A percentile compares a stretch with the other conserved stretches of the same genome.
Evolutionary conservation across 1,140 invertebrate genomes (phyloP).

Genomic region (Drosophila repleta): DNA sequence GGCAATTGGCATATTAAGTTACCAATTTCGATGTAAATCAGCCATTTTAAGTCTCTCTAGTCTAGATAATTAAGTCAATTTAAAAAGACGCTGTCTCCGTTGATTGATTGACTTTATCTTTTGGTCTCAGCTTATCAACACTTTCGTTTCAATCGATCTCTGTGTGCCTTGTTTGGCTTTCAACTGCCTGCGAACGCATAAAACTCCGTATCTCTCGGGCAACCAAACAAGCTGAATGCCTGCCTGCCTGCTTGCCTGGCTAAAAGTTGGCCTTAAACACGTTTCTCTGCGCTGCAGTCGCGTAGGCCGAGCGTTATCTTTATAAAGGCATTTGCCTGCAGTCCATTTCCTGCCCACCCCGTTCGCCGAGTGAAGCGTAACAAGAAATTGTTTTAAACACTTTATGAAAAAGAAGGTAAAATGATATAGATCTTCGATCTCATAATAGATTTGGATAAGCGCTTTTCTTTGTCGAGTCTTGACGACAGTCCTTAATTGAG

Average conservation of each 20-base stretch:
- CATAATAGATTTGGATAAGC: constrained; percentile 7
- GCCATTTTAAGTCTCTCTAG: constrained; percentile 59
- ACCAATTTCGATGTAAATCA: constrained; percentile 54
- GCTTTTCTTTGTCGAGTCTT: not conserved
- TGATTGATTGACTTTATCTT: constrained; percentile 78
- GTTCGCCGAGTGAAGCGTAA: constrained; percentile 13
- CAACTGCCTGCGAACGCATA: constrained; percentile 55
- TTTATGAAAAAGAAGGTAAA: not conserved
- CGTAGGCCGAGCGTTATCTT: constrained; percentile 46
- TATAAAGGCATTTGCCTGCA: constrained; percentile 42
- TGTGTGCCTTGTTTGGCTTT: constrained; percentile 49
- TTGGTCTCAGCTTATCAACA: constrained; percentile 67
- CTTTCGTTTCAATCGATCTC: constrained; percentile 49
- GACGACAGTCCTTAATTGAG: no score
- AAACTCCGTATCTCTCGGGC: constrained; percentile 36
- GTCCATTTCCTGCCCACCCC: constrained; percentile 23
- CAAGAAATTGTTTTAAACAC: constrained; percentile 27
- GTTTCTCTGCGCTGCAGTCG: constrained; percentile 42
- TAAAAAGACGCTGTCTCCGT: constrained; percentile 67
- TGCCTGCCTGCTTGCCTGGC: no score
- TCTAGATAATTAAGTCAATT: constrained; percentile 75
- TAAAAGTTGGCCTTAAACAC: constrained; percentile 32
- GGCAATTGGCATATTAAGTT: constrained; percentile 66
- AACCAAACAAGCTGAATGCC: constrained; percentile 25
- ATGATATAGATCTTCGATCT: constrained; percentile 15